These are phyloP conservation scores for Myiotriccus ornatus DNA, from an alignment of 2,797 vertebrate species.

Conservation along the genomic window DNA sequence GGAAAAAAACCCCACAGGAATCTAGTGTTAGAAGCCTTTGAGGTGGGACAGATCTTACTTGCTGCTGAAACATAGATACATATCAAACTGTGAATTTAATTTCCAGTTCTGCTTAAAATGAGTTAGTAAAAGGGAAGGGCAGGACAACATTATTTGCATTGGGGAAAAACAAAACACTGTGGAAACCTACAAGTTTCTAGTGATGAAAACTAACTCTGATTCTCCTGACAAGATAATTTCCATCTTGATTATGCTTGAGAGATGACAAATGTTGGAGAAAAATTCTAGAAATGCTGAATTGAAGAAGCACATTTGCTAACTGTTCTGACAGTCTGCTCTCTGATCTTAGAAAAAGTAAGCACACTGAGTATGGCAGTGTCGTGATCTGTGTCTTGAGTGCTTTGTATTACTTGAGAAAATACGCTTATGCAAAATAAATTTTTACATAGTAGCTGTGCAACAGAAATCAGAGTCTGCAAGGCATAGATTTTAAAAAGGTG, in stretches of 20 bases:
- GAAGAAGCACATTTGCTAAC: neutral
- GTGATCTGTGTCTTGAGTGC: neutral
- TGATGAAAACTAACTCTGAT: neutral
- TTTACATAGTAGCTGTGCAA: neutral
- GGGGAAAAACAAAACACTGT: neutral
- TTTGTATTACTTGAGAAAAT: neutral
- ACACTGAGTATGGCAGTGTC: neutral
- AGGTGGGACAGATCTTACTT: neutral
- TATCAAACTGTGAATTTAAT: neutral
- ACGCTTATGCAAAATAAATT: neutral
- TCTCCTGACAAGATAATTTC: constrained; percentile 22
- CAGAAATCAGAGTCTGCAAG: neutral
- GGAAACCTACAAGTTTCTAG: neutral
- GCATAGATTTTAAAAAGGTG: neutral
- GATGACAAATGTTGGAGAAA: neutral
- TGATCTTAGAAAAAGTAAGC: constrained; percentile 13
- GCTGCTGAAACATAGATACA: neutral
- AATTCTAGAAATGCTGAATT: constrained; percentile 4
- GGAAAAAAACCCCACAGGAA: neutral
- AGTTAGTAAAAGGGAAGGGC: neutral
- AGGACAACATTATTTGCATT: neutral
- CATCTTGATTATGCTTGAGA: constrained; percentile 25
- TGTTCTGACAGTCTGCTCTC: neutral
- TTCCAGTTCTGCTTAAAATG: neutral
- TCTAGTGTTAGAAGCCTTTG: neutral